Percentiles rank a stretch among this genome's conserved stretches.
These are phyloP conservation scores for Leptosomus discolor DNA, from an alignment of 2,113 vertebrate species.

Conservation along the genomic window DNA sequence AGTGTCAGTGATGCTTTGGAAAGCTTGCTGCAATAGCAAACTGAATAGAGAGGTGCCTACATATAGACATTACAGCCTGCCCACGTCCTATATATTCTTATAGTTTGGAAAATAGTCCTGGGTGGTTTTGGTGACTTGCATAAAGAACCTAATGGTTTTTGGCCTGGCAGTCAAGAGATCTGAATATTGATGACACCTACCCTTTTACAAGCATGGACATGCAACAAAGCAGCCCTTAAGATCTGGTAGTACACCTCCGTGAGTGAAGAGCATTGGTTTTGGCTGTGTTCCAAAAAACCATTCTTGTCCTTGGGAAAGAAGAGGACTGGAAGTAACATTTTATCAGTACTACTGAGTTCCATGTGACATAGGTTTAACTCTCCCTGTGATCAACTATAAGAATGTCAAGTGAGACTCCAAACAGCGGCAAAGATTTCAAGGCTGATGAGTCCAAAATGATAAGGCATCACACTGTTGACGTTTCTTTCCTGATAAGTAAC, in stretches of 20 bases:
- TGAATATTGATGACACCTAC: neutral
- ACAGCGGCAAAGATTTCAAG: neutral
- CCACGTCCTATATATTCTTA: neutral
- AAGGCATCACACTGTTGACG: neutral
- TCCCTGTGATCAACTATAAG: neutral
- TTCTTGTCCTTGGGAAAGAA: neutral
- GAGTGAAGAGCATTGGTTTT: neutral
- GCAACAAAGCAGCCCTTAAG: neutral
- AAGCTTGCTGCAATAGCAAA: neutral
- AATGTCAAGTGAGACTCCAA: neutral
- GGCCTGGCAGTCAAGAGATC: neutral
- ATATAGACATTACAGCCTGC: neutral
- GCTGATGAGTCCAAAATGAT: neutral
- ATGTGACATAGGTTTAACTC: neutral
- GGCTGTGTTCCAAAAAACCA: neutral
- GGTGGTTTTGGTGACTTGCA: neutral
- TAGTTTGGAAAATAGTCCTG: neutral
- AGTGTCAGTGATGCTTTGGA: neutral
- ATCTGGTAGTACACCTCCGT: rapidly evolving
- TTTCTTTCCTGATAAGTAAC: neutral
- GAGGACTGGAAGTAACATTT: neutral
- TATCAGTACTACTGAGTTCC: neutral
- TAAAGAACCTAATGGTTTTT: neutral
- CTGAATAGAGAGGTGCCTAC: neutral
- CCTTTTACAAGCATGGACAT: neutral